Conservation (phyloP, 2,797 vertebrate species). For the Bryconaethiops microstoma region DNA sequence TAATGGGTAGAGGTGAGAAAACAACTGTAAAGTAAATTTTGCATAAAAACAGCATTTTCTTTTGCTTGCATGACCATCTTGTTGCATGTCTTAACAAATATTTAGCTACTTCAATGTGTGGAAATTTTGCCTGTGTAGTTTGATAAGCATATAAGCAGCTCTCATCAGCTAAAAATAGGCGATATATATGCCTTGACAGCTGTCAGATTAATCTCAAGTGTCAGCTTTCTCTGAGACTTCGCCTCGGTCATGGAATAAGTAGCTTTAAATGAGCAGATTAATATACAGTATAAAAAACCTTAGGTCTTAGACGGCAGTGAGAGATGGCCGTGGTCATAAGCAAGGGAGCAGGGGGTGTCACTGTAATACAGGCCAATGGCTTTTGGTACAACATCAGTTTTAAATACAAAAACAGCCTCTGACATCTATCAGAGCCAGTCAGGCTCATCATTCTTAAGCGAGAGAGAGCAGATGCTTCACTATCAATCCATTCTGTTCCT, state of each 20-base stretch:
- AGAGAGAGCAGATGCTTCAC: constrained; percentile 36
- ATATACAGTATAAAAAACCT: constrained; percentile 55
- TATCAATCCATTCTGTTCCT: neutral
- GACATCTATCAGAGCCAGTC: constrained; percentile 69
- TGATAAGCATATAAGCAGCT: constrained; percentile 29
- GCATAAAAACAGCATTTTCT: neutral
- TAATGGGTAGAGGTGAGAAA: neutral
- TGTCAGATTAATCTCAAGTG: constrained; percentile 63
- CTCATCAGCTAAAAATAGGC: constrained; percentile 21
- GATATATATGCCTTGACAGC: constrained; percentile 34
- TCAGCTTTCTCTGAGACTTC: constrained; percentile 13
- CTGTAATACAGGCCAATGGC: constrained; percentile 53
- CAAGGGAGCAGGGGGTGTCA: constrained; percentile 40
- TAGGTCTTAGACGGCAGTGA: constrained; percentile 45
- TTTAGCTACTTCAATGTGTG: neutral
- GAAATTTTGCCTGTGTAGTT: neutral
- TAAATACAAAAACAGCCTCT: constrained; percentile 66
- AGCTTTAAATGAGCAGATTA: constrained; percentile 60
- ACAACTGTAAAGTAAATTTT: neutral
- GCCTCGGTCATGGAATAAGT: constrained; percentile 34
- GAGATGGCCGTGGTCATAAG: constrained; percentile 25
- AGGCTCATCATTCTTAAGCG: constrained; percentile 49
- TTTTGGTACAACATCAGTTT: constrained; percentile 38
- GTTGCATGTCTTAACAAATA: neutral
- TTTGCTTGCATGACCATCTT: neutral